These are phyloP conservation scores for Drosophila athabasca DNA, from an alignment of 1,140 invertebrate genomes.

Conservation along the genomic window DNA sequence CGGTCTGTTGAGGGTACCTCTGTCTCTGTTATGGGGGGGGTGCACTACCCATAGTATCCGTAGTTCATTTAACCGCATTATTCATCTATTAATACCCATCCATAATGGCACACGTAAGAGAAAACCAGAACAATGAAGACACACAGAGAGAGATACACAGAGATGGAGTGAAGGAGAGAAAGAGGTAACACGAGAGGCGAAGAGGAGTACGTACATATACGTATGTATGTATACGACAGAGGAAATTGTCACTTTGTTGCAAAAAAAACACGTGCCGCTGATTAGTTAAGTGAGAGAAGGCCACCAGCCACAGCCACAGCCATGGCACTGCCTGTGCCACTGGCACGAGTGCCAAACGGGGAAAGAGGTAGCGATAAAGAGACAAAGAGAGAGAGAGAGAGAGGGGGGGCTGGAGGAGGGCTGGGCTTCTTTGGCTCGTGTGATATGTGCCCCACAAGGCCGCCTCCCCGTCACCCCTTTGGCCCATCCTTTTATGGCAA, in stretches of 20 bases:
- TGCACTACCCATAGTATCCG: no score
- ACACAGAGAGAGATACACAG: constrained; percentile 7
- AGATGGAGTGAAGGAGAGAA: constrained; percentile 11
- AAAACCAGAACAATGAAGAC: background rate
- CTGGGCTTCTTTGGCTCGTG: constrained; percentile 23
- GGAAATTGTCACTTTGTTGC: constrained; percentile 77
- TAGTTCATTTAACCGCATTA: background rate
- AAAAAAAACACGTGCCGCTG: constrained; percentile 76
- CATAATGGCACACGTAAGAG: constrained; percentile 3
- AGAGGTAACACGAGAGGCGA: constrained; percentile 3
- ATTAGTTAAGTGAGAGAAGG: constrained; percentile 66
- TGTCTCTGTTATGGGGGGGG: no score
- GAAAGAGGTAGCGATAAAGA: constrained; percentile 16
- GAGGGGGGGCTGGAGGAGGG: background rate
- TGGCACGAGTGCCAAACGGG: constrained; percentile 25
- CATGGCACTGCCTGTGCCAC: no score
- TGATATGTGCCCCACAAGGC: constrained; percentile 15
- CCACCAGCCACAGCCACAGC: background rate
- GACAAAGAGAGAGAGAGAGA: no score
- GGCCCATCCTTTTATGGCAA: constrained; percentile 55
- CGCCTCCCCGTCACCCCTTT: constrained; percentile 1
- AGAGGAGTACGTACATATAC: background rate
- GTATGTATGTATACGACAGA: constrained; percentile 3
- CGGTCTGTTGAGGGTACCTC: no score
- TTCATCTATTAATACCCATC: background rate